These are phyloP conservation scores for Ips nitidus DNA, from an alignment of 1,140 invertebrate species.

Conservation along the genomic window DNA sequence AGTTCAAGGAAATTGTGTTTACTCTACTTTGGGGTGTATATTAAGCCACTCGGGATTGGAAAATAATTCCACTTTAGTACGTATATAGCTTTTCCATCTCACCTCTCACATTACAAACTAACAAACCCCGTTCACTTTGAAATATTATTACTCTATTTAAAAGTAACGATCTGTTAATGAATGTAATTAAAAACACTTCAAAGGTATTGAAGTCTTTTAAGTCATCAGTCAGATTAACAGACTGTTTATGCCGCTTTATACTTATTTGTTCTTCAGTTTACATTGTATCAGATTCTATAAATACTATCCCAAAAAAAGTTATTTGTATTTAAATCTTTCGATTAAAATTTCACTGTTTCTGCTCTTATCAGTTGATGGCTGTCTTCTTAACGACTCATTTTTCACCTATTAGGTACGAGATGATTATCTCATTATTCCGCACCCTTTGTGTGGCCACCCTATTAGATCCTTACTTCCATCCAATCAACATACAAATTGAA, in stretches of 20 bases:
- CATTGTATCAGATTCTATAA: no score
- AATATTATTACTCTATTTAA: constrained; percentile 15
- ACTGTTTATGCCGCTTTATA: not conserved
- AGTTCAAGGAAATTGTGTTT: not conserved
- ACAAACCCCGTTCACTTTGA: not conserved
- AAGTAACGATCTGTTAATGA: constrained; percentile 20
- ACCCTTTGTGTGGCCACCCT: constrained; percentile 23
- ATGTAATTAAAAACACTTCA: constrained; percentile 17
- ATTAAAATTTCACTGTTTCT: constrained; percentile 18
- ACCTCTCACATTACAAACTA: no score
- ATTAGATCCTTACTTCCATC: constrained; percentile 16
- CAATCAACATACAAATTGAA: constrained; percentile 28
- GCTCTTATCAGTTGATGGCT: constrained; percentile 17
- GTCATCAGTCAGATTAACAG: constrained; percentile 1
- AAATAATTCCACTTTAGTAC: no score
- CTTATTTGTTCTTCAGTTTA: no score
- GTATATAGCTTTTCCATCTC: not conserved
- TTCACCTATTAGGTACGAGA: constrained; percentile 17
- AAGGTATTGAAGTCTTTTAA: constrained; percentile 4
- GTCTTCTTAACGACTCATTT: constrained; percentile 19
- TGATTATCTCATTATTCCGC: constrained; percentile 22
- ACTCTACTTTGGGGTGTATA: not conserved
- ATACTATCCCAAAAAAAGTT: not conserved
- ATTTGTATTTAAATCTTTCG: constrained; percentile 24
- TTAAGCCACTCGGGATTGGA: not conserved